Evolutionary conservation across 1,140 invertebrate genomes (phyloP).

Genomic region (Thaumatotibia leucotreta): DNA sequence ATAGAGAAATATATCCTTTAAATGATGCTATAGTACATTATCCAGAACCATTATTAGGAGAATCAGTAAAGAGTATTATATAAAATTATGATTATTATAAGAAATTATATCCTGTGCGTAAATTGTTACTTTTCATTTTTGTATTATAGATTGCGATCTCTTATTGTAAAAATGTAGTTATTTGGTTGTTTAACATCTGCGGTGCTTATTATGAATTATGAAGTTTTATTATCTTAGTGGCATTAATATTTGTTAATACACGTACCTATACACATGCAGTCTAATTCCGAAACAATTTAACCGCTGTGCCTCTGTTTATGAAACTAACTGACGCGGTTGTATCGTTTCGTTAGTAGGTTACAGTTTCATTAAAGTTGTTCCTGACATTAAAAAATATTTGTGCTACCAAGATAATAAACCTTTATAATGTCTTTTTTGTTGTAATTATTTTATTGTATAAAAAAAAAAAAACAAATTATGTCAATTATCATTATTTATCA

Average conservation of each 20-base stretch:
- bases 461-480: not conserved
- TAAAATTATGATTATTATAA: slow-evolving; percentile 1
- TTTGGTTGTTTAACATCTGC: not conserved
- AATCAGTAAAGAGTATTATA: slow-evolving; percentile 2
- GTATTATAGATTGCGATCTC: slow-evolving; percentile 13
- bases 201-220: slow-evolving; percentile 1
- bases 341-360: no score
- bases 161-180: slow-evolving; percentile 7
- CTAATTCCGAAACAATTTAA: not conserved
- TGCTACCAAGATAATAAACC: not conserved
- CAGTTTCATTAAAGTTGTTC: no score
- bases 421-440: not conserved
- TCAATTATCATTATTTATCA: slow-evolving; percentile 14
- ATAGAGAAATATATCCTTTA: slow-evolving; percentile 4
- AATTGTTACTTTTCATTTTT: slow-evolving; percentile 4
- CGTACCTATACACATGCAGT: not conserved
- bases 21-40: slow-evolving; percentile 5
- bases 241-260: not conserved
- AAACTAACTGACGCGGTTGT: no score
- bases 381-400: not conserved
- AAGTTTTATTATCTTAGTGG: not conserved
- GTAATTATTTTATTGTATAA: slow-evolving; percentile 1
- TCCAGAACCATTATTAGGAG: not conserved
- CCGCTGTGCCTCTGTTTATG: no score
- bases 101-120: slow-evolving; percentile 1